These are phyloP conservation scores for Pandemis cinnamomeana DNA, from an alignment of 2,888 invertebrate species.

Conservation along the genomic window DNA sequence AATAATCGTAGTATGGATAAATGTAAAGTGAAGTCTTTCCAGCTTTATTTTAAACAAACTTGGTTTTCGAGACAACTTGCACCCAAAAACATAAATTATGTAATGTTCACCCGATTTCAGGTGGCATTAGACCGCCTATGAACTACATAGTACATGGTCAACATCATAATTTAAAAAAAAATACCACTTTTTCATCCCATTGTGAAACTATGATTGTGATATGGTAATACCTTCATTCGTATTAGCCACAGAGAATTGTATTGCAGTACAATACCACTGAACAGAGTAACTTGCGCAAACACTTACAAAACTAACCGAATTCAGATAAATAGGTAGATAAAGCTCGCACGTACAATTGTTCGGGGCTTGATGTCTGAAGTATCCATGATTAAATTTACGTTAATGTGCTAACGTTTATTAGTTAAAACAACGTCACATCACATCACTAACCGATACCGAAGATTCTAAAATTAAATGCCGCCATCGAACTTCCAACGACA, in stretches of 20 bases:
- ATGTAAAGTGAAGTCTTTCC: too few species aligned
- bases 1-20: neutral
- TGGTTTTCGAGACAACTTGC: neutral
- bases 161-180: too few species aligned
- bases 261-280: constrained; percentile 28
- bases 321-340: constrained; percentile 17
- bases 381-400: neutral
- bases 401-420: neutral
- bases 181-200: neutral
- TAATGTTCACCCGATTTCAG: neutral
- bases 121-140: too few species aligned
- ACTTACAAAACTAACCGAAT: constrained; percentile 32
- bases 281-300: constrained; percentile 28
- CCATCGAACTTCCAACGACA: too few species aligned
- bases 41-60: too few species aligned
- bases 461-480: neutral
- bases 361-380: neutral
- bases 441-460: neutral
- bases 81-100: neutral
- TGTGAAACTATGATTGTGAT: neutral
- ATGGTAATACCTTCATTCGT: neutral
- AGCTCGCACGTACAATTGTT: neutral
- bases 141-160: too few species aligned
- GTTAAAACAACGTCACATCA: neutral
- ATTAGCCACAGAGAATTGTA: constrained; percentile 11